These are phyloP conservation scores for Luscinia megarhynchos DNA, from an alignment of 2,797 vertebrate species.

Conservation along the genomic window DNA sequence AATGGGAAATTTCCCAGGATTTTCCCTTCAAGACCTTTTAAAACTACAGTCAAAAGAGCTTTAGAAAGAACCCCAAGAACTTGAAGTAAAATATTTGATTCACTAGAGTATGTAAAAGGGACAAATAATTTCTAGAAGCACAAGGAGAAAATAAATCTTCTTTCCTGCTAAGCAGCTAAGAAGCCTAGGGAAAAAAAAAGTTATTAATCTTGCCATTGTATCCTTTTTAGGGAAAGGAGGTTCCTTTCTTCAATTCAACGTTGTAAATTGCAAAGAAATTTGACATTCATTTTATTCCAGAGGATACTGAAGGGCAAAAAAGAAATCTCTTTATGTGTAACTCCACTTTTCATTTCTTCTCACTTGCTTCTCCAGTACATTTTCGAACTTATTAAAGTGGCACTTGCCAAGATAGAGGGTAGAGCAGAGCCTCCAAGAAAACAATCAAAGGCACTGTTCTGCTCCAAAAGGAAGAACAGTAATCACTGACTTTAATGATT, in stretches of 20 bases:
- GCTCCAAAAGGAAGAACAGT: not conserved
- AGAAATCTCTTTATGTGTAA: not conserved
- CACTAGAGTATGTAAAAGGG: not conserved
- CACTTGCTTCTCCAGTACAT: slow-evolving; percentile 63
- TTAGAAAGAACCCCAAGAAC: not conserved
- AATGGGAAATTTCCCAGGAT: not conserved
- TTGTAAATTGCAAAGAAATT: slow-evolving; percentile 8
- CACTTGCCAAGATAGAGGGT: not conserved
- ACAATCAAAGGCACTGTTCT: not conserved
- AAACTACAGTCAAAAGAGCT: not conserved
- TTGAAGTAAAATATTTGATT: not conserved
- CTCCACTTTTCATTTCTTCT: slow-evolving; percentile 63
- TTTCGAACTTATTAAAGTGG: not conserved
- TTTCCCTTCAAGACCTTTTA: not conserved
- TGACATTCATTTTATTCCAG: not conserved
- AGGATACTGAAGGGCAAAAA: not conserved
- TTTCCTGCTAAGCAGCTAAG: slow-evolving; percentile 23
- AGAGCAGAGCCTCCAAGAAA: slow-evolving; percentile 8
- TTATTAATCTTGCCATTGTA: slow-evolving; percentile 6
- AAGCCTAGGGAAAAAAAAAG: not conserved
- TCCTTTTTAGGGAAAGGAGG: not conserved
- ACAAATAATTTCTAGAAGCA: slow-evolving; percentile 1
- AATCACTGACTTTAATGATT: not conserved
- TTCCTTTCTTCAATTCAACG: not conserved
- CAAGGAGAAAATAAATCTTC: slow-evolving; percentile 3